Evolutionary conservation across 2,113 vertebrate genomes (phyloP).

Genomic region (Atlantisia rogersi): DNA sequence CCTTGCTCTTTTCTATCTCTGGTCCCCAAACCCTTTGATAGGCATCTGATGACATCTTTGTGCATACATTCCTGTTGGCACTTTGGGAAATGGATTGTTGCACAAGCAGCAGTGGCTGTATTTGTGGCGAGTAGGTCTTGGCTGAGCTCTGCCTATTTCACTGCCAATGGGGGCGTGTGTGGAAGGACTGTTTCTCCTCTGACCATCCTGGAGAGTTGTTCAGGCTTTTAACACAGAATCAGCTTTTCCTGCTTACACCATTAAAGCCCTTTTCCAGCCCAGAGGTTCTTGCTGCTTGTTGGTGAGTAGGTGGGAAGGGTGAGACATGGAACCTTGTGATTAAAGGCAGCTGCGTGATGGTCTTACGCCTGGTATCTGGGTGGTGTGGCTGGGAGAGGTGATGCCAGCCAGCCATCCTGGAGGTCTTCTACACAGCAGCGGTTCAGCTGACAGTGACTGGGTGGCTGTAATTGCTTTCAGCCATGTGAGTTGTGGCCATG

Average conservation of each 20-base stretch:
- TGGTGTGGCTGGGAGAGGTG: not conserved
- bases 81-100: not conserved
- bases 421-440: not conserved
- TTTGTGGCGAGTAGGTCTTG: not conserved
- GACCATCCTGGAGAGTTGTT: not conserved
- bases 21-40: not conserved
- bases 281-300: not conserved
- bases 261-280: not conserved
- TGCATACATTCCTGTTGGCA: not conserved
- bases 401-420: not conserved
- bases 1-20: not conserved
- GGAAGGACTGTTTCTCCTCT: not conserved
- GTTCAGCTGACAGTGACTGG: not conserved
- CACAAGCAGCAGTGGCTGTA: not conserved
- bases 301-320: not conserved
- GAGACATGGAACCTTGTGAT: not conserved
- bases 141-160: not conserved
- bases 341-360: not conserved
- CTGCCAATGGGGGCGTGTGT: not conserved
- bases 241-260: not conserved
- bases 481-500: not conserved
- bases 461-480: rapidly evolving
- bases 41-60: not conserved
- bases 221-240: not conserved
- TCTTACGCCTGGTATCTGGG: not conserved